Percentiles rank a stretch among this genome's conserved stretches.
These are phyloP conservation scores for Melipona quadrifasciata DNA, from an alignment of 1,140 invertebrate species.

Conservation along the genomic window DNA sequence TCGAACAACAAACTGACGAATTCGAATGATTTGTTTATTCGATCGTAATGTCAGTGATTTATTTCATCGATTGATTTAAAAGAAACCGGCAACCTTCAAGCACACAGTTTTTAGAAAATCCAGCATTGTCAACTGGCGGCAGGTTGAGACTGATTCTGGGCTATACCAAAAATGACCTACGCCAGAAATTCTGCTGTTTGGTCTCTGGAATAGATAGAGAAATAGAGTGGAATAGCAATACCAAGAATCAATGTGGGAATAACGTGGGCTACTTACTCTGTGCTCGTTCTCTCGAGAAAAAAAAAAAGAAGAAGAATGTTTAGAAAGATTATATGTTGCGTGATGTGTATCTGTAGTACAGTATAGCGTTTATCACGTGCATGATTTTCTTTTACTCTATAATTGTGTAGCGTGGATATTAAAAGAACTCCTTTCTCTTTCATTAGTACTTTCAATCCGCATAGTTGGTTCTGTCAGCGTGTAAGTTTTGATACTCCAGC, in stretches of 20 bases:
- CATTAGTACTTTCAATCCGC: constrained; percentile 18
- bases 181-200: background rate
- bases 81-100: background rate
- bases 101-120: background rate
- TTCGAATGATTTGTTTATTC: background rate
- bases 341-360: background rate
- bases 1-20: background rate
- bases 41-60: background rate
- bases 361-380: background rate
- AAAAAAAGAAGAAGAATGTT: background rate
- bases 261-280: background rate
- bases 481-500: constrained; percentile 1
- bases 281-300: no score
- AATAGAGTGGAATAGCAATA: background rate
- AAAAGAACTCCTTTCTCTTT: constrained; percentile 44
- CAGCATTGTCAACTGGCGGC: background rate
- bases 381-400: constrained; percentile 7
- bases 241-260: background rate
- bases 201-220: background rate
- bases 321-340: background rate
- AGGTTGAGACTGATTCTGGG: background rate
- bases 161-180: background rate
- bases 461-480: background rate
- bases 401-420: background rate
- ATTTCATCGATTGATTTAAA: background rate